phyloP scores from a whole-genome alignment of 2,797 vertebrate genomes.

The Poliocrania exsul region DNA sequence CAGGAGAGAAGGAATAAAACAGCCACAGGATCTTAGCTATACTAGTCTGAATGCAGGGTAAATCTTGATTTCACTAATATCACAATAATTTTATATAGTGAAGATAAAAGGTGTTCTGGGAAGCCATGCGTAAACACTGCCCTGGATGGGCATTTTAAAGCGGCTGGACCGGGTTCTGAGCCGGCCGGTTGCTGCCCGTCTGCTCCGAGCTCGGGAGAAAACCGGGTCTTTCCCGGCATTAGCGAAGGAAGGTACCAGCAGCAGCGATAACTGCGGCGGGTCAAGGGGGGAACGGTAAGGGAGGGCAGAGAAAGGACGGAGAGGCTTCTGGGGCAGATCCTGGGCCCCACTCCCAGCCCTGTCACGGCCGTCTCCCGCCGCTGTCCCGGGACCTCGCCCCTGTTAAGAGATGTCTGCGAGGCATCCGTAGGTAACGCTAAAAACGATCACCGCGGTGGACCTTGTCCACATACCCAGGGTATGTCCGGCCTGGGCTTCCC shows the following conservation, averaged over 20 bases:
- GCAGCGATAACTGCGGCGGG: background rate
- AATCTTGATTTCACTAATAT: background rate
- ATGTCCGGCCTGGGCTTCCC: fast-evolving
- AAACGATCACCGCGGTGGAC: fast-evolving
- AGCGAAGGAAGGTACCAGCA: background rate
- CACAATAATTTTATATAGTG: fast-evolving
- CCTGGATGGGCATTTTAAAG: fast-evolving
- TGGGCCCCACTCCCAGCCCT: fast-evolving
- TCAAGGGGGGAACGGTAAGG: too few relatives aligned
- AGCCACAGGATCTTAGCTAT: background rate
- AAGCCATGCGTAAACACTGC: background rate
- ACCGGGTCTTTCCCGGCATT: background rate
- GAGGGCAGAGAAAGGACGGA: background rate
- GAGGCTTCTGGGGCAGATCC: background rate
- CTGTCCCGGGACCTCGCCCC: background rate
- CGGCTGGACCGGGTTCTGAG: fast-evolving
- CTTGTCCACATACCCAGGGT: background rate
- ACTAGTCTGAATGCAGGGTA: background rate
- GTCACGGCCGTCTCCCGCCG: fast-evolving
- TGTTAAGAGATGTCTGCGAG: background rate
- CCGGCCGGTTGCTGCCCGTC: fast-evolving
- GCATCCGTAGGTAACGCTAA: background rate
- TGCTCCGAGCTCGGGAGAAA: background rate
- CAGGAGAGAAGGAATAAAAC: background rate
- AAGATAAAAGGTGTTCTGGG: background rate